Base-by-base conservation (phyloP, 1,140 invertebrate genomes). In the Papilio dardanus region DNA sequence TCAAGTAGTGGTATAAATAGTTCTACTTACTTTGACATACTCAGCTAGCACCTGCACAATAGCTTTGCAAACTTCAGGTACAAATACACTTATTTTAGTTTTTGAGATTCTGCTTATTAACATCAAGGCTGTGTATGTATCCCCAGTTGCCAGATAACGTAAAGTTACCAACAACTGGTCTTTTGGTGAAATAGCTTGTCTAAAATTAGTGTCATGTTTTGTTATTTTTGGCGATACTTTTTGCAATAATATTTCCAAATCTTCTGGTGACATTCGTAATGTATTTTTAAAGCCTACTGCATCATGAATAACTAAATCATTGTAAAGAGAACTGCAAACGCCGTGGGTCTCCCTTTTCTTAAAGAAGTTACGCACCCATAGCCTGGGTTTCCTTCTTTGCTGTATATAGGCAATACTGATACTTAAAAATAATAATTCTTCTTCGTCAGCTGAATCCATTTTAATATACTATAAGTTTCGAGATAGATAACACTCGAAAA, bases 71-170 rank as follows among this genome's bases (percentile, higher is more conserved):
- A 82, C 78, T 73, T 86, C 77, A 21, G 76, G 80, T 31, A 84
- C 76, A 54, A 82, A 81, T 30, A 58, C 66, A 21, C 66, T 77
- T 42, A 84, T 86, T n/a, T 73, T 58, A 71, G 82, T 81, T 69
- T 79, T 77, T 78, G 85, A 86, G 68, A 86, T 79, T 74, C 77
- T 80, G 66, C 81, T 85, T 66, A 82, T 66, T 77, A 77, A 80
- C 24, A 74, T 69, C 30, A 86, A 74, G 69, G 78, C 81, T 24
- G 46, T 77, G 78, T 81, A 83, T 68, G 73, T 74, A 66, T 84
- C 84, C 58, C 83, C 85, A 69, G 83, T 84, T 31, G 84, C 83
- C 24, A 84, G 78, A 77, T 76, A 87, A 77, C 83, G 76, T 31
- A 88, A 73, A 66, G 86, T 85, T 14, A 86, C 24, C 58, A 77